Conservation (phyloP, 2,888 invertebrate species). For the Trichogramma dendrolimi region DNA sequence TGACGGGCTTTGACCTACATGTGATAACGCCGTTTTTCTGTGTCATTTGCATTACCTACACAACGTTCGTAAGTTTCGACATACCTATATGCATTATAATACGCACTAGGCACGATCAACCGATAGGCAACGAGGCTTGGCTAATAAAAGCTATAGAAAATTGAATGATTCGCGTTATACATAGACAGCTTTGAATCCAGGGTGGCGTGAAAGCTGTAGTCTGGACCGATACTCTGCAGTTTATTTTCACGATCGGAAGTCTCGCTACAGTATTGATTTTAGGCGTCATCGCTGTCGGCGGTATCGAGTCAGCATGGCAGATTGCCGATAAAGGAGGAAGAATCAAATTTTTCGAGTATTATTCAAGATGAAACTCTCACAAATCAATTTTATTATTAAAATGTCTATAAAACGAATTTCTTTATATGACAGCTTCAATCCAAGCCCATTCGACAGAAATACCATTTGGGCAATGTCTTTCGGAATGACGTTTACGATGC, state of each 20-base stretch:
- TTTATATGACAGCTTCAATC: slow-evolving; percentile 56
- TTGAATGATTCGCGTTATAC: too few species aligned
- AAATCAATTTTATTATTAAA: not conserved
- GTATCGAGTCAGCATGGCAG: slow-evolving; percentile 59
- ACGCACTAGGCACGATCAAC: too few species aligned
- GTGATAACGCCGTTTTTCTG: slow-evolving; percentile 66
- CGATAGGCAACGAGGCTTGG: too few species aligned
- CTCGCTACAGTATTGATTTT: slow-evolving; percentile 57
- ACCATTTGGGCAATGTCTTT: slow-evolving; percentile 61
- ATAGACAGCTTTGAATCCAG: slow-evolving; percentile 29
- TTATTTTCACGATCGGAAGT: slow-evolving; percentile 58
- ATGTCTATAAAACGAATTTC: not conserved
- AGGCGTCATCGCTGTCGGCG: slow-evolving; percentile 59
- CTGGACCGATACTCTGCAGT: slow-evolving; percentile 62
- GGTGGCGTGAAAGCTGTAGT: slow-evolving; percentile 65
- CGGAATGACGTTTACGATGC: slow-evolving; percentile 59
- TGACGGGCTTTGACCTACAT: slow-evolving; percentile 66
- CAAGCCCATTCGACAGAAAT: slow-evolving; percentile 59
- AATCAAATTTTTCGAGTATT: slow-evolving; percentile 5
- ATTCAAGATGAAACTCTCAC: not conserved
- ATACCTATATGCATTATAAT: too few species aligned
- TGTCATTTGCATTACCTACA: slow-evolving; percentile 70
- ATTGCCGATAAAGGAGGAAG: slow-evolving; percentile 58
- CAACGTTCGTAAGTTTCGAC: slow-evolving; percentile 60
- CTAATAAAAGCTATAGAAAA: too few species aligned